Percentiles rank a stretch among this genome's conserved stretches.
Evolutionary conservation across 1,140 invertebrate species (phyloP).

Genomic region (Diachasma alloeum): DNA sequence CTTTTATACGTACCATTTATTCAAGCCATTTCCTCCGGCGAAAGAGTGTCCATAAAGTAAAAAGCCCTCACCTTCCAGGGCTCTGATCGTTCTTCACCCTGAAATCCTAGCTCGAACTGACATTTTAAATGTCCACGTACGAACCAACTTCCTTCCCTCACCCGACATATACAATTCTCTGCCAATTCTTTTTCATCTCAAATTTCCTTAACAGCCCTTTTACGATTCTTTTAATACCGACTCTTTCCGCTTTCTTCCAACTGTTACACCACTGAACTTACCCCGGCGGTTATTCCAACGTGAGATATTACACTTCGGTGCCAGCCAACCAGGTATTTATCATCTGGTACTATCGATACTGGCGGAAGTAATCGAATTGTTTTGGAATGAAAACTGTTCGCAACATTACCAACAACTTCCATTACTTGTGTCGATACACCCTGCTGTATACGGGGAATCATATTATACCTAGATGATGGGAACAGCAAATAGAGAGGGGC

Average conservation of each 20-base stretch:
- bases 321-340: constrained; percentile 3
- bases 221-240: background rate
- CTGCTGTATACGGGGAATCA: too few species aligned
- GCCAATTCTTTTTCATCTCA: background rate
- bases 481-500: too few species aligned
- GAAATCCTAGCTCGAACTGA: background rate
- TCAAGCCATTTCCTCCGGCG: background rate
- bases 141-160: background rate
- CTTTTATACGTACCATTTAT: background rate
- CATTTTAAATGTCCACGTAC: background rate
- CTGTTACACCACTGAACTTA: background rate
- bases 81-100: background rate
- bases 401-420: background rate
- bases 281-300: background rate
- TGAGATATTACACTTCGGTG: background rate
- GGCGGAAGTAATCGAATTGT: constrained; percentile 2
- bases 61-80: background rate
- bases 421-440: background rate
- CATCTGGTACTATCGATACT: constrained; percentile 10
- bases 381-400: background rate
- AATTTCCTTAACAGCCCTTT: background rate
- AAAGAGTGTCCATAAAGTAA: background rate
- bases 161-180: background rate
- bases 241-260: background rate
- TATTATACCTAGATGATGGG: too few species aligned